phyloP scores from a whole-genome alignment of 2,797 vertebrate genomes.

The Onychomys leucogaster region DNA sequence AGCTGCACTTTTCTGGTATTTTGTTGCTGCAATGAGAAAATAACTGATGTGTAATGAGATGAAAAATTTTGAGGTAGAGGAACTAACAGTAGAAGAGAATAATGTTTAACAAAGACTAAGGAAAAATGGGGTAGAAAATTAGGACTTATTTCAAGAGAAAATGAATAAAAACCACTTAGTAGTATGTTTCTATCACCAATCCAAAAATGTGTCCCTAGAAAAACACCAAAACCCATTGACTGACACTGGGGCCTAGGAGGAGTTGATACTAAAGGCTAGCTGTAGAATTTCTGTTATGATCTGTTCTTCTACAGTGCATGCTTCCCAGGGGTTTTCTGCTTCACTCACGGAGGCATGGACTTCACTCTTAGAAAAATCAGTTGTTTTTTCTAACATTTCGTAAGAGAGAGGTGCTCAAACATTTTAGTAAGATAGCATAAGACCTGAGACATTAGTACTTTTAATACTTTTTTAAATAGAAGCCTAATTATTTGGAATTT shows the following conservation, averaged over 20 bases:
- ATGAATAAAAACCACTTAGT: neutral
- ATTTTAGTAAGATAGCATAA: neutral
- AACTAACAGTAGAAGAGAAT: neutral
- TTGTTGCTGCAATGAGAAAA: neutral
- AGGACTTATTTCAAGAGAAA: neutral
- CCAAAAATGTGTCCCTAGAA: neutral
- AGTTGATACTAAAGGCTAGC: neutral
- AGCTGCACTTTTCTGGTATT: neutral
- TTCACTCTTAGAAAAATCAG: neutral
- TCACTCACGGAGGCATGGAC: neutral
- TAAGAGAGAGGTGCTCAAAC: neutral
- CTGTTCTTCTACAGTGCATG: neutral
- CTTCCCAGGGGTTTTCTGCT: neutral
- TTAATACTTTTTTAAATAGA: neutral
- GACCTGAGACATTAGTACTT: neutral
- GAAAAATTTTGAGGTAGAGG: neutral
- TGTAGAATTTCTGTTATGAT: neutral
- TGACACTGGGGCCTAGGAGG: neutral
- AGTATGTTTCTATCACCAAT: neutral
- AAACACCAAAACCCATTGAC: neutral
- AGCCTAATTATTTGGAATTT: neutral
- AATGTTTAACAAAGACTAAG: neutral
- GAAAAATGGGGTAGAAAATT: too few species aligned
- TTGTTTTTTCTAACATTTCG: neutral
- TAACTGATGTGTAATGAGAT: neutral